Percentiles rank a stretch among this genome's conserved stretches.
Evolutionary conservation across 2,113 vertebrate genomes (phyloP).

Genomic region (Plectropomus leopardus): DNA sequence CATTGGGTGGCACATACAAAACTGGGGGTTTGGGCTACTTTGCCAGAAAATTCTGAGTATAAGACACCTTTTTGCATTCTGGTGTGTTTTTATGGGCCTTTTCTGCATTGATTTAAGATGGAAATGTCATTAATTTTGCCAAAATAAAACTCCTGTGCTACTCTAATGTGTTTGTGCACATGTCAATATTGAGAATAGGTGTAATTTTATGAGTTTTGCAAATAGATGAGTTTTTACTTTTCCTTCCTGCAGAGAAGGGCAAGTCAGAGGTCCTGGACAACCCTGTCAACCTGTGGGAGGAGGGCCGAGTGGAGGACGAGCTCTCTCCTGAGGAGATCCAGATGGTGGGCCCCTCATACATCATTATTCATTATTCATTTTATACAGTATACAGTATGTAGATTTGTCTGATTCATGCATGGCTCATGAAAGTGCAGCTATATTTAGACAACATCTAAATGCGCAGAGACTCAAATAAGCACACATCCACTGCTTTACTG

Average conservation of each 20-base stretch:
- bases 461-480: neutral
- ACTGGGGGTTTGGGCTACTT: too few species aligned
- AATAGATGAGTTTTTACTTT: neutral
- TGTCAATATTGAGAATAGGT: too few species aligned
- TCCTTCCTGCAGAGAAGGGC: constrained; percentile 84
- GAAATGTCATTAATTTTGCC: too few species aligned
- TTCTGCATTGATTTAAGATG: too few species aligned
- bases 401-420: constrained; percentile 4
- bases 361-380: neutral
- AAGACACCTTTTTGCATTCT: too few species aligned
- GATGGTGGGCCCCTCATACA: constrained; percentile 86
- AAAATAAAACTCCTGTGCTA: too few species aligned
- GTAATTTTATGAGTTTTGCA: too few species aligned
- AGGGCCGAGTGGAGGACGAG: constrained; percentile 90
- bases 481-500: neutral
- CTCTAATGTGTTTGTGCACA: too few species aligned
- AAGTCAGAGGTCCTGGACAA: constrained; percentile 80
- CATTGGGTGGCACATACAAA: too few species aligned
- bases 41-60: too few species aligned
- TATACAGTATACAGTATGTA: neutral
- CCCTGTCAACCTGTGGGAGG: constrained; percentile 88
- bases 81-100: too few species aligned
- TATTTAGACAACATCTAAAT: neutral
- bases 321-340: constrained; percentile 97
- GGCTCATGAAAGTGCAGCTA: neutral